A percentile compares a stretch with the other conserved stretches of the same genome.
Conservation (phyloP, 2,113 vertebrate genomes). For the Mionectes macconnelli region DNA sequence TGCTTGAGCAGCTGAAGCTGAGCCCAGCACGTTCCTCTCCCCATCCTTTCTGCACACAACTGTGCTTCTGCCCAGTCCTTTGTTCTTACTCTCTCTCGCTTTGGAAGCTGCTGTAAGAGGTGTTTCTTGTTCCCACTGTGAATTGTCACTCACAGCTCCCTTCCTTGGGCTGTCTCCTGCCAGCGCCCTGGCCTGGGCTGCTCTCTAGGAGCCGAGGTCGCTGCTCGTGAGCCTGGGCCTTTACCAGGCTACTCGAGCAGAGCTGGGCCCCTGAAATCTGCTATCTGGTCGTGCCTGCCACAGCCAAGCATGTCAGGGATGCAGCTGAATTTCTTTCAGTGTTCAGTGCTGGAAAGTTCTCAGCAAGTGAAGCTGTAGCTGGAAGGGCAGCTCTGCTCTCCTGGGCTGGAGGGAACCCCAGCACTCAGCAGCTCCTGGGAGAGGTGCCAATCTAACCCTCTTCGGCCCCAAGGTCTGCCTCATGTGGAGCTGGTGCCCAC, state of each 20-base stretch:
- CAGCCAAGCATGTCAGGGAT: fast-evolving
- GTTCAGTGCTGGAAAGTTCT: neutral
- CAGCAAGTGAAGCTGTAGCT: neutral
- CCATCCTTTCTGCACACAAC: neutral
- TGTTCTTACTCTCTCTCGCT: neutral
- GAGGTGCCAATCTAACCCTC: neutral
- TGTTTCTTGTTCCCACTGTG: neutral
- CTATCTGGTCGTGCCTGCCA: neutral
- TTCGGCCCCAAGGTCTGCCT: neutral
- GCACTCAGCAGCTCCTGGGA: neutral
- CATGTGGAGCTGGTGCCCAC: neutral
- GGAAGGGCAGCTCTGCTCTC: neutral
- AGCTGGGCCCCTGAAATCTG: neutral
- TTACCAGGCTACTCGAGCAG: neutral
- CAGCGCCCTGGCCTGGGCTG: neutral
- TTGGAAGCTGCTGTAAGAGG: neutral
- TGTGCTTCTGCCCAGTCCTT: fast-evolving
- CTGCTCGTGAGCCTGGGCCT: neutral
- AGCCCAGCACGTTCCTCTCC: fast-evolving
- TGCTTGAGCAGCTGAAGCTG: neutral
- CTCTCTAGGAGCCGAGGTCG: fast-evolving
- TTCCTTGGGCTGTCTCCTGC: neutral
- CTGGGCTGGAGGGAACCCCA: neutral
- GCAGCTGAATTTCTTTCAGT: neutral
- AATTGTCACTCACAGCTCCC: neutral